Evolutionary conservation across 2,797 vertebrate genomes (phyloP).

Genomic region (Perodicticus potto): DNA sequence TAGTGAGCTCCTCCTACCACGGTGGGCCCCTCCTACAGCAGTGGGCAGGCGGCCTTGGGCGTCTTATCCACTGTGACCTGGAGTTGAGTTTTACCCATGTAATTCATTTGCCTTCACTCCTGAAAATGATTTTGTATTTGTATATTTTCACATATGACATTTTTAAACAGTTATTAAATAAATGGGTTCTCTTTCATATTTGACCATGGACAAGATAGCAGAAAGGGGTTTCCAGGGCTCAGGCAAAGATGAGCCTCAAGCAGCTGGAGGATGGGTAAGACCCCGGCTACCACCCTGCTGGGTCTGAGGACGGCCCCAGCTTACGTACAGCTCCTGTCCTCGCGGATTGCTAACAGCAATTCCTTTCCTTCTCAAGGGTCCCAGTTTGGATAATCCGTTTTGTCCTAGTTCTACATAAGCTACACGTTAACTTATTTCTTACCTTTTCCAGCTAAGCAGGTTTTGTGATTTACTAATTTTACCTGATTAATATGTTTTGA

Average conservation of each 20-base stretch:
- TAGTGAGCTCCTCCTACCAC: fast-evolving
- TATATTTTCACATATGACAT: not conserved
- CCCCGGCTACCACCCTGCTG: fast-evolving
- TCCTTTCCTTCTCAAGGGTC: not conserved
- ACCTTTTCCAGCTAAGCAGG: not conserved
- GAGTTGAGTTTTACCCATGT: not conserved
- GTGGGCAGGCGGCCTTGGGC: not conserved
- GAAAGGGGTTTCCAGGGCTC: not conserved
- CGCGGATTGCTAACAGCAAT: not conserved
- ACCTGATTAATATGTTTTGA: not conserved
- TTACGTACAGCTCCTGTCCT: too few relatives aligned
- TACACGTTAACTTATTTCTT: not conserved
- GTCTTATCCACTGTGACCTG: not conserved
- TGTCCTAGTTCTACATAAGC: not conserved
- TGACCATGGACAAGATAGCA: not conserved
- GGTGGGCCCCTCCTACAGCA: not conserved
- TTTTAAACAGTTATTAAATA: not conserved
- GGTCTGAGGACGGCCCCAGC: too few relatives aligned
- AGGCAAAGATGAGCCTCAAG: not conserved
- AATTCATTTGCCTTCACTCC: not conserved
- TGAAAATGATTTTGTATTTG: not conserved
- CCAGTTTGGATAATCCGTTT: not conserved
- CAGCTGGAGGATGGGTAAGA: not conserved
- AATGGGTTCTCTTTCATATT: not conserved
- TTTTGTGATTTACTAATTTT: not conserved